Evolutionary conservation across 2,888 invertebrate species (phyloP), one percentile per base, ranked within the genome.

Genomic region (Lamellibrachia satsuma): DNA sequence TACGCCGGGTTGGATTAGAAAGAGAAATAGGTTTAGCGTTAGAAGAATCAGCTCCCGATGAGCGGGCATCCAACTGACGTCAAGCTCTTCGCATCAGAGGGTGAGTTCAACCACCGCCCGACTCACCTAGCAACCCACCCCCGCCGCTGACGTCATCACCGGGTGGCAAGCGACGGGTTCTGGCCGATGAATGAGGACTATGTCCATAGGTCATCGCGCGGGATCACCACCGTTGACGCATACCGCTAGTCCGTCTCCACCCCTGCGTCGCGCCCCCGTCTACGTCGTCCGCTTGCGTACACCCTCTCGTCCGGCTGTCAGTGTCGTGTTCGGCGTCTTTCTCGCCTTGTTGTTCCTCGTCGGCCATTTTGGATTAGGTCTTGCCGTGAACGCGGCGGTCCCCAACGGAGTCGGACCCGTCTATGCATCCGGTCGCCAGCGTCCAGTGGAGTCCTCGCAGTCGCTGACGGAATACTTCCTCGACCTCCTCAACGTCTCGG

Each of bases 331-430:
- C 75, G 75, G 75, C 75, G 75, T 75, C 75, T 75, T 15, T n/a
- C 22, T 75, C 75, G 75, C 75, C 6, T 22, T 75, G 6, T n/a
- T 75, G 3, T n/a, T 75, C 75, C 11, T 75, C n/a, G 75, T 75
- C 75, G 75, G 75, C 75, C 75, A 75, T 75, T n/a, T 75, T 75
- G 75, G 75, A 75, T 75, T 75, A 75, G 22, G 75, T 75, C 75
- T 75, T 22, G 75, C 39, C 39, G 39, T 39, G 39, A 39, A 39
- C 39, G 39, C 75, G 4, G 75, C 75, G 6, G 75, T 75, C 22
- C 6, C 75, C 3, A 75, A 75, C 75, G 75, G 75, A 15, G 22
- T 75, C 75, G 75, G 75, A 6, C 75, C 75, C 6, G 75, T 75
- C 22, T 75, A 22, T 6, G 11, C 75, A n/a, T 75, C 75, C 75